Evolutionary conservation across 2,888 invertebrate genomes (phyloP), one percentile per base, ranked within the genome.

Genomic region (Himalopsyche japonica): DNA sequence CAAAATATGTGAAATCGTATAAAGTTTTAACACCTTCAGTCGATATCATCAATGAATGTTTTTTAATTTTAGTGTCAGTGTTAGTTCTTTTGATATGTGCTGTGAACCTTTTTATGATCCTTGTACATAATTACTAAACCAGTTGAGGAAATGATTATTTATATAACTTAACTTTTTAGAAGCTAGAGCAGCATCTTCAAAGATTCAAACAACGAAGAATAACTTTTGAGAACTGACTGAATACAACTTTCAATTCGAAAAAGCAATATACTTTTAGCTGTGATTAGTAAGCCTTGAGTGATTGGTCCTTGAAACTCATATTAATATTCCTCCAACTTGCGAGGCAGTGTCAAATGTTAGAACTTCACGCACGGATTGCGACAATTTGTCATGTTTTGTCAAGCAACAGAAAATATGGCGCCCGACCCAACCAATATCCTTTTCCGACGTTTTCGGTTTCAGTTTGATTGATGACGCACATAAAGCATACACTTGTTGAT

Each of bases 331-430:
- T 57, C 57, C 7, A 20, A 57, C 57, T 57, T 57, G 20, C 10
- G 57, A 57, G 57, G 57, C 57, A 24, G 20, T 57, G 57, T 57
- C 57, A 57, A 57, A 57, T 57, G 57, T 57, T 57, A 57, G 20
- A 57, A 57, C 78, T 57, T 78, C 47, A 57, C 49, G 84, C 81
- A 47, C 70, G 81, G 78, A 57, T 70, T 30, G 49, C 37, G 64
- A 48, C 84, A 82, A 84, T 84, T 84, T 84, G 82, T 84, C 84
- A 84, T 82, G 82, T 84, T 84, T 82, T 82, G 84, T 84, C 82
- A 76, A 84, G 84, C 84, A 81, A 48, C 78, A 82, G 70, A 82
- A 84, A 79, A 82, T 82, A 82, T 82, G 43, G 77, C 82, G 48
- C 64, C 76, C 78, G 34, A 47, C 83, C 70, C 32, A 20, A 7